These are phyloP conservation scores for Teleogryllus oceanicus DNA, from an alignment of 2,888 invertebrate genomes.

Conservation along the genomic window DNA sequence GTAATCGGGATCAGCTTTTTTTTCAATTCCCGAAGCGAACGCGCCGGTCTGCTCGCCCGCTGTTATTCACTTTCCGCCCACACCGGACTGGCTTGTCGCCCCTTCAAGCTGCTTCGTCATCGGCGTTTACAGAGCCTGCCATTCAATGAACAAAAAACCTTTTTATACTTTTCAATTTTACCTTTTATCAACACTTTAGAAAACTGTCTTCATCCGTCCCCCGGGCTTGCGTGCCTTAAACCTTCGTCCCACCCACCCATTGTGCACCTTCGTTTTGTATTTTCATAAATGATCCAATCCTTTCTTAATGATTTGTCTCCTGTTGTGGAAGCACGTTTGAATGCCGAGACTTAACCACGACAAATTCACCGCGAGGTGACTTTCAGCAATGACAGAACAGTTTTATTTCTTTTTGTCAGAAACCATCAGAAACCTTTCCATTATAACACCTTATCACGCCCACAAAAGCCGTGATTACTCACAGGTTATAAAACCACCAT, in stretches of 20 bases:
- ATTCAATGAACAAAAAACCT: constrained; percentile 10
- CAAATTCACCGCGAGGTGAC: not conserved
- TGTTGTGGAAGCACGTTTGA: constrained; percentile 3
- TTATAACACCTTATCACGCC: constrained; percentile 10
- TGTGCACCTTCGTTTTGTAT: not conserved
- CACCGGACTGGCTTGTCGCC: not conserved
- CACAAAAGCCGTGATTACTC: not conserved
- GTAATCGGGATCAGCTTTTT: constrained; percentile 18
- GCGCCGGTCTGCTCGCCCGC: not conserved
- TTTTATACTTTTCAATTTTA: constrained; percentile 18
- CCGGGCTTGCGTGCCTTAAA: not conserved
- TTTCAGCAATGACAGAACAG: constrained; percentile 4
- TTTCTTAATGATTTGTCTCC: constrained; percentile 9
- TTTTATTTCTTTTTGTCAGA: not conserved
- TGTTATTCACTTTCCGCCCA: constrained; percentile 7
- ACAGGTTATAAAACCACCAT: constrained; percentile 11
- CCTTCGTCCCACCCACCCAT: not conserved
- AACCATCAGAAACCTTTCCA: constrained; percentile 18
- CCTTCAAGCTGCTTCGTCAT: not conserved
- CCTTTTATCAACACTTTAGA: constrained; percentile 18
- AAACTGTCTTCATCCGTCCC: not conserved
- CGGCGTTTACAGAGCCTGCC: constrained; percentile 1
- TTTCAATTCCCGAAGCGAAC: constrained; percentile 1
- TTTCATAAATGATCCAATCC: constrained; percentile 18
- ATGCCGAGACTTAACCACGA: constrained; percentile 8